Base-by-base conservation (phyloP, 2,888 invertebrate species). In the Lycophotia porphyrea region DNA sequence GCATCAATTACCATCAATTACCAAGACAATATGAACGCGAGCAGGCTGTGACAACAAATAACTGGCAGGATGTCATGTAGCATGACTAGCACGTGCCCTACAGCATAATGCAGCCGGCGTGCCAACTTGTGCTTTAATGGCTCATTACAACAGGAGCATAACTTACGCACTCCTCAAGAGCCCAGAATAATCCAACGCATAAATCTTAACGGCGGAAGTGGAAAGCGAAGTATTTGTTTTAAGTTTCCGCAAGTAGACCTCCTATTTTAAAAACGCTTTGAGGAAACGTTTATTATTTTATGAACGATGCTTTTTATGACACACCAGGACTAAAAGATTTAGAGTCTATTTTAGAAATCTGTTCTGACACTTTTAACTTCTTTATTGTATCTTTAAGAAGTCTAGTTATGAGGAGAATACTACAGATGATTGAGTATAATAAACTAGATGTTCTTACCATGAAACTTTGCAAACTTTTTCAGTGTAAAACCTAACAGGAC, bases 101-200 rank as follows among this genome's bases (percentile, higher is more conserved):
- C 83, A 85, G 90, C 90, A 93, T 92, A 89, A 88, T 91, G 88
- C 85, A 89, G 87, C 83, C 79, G 85, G 88, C 79, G 90, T 93
- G 95, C 94, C 93, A 94, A 94, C 88, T 91, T 89, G 87, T 81
- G 92, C 91, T 91, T 93, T 93, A 93, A 93, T 94, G 93, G 92
- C 92, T 93, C 91, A 92, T 92, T 93, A 93, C 89, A 90, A 82
- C 77, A 83, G 76, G 84, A 89, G 86, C 89, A 90, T 91, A 93
- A 92, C 90, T 93, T 92, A 90, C 90, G 87, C 85, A 90, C 90
- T 91, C 90, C 89, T 91, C 89, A 88, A 90, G 88, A 89, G 88
- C 87, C 87, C 89, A 91, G 87, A 93, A 93, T 93, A 93, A 93
- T 92, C 86, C 86, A 80, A 89, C 84, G 65, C 90, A 91, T 93